Conservation (phyloP, 2,797 vertebrate genomes). For the Gymnothorax reevesii region DNA sequence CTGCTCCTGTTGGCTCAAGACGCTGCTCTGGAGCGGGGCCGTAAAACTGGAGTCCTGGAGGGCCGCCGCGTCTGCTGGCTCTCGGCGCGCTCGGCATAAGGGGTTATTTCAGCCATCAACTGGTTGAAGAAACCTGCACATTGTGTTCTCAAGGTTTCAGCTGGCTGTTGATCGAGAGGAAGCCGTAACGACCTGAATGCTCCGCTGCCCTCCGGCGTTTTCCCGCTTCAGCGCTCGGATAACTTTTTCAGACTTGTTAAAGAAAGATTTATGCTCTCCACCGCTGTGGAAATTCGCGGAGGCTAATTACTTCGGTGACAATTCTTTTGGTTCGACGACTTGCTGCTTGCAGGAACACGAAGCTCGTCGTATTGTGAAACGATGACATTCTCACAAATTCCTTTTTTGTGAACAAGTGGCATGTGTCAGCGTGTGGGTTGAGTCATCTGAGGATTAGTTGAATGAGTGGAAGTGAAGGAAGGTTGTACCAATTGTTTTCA, state of each 20-base stretch:
- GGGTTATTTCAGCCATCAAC: too few relatives aligned
- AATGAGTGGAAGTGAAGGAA: constrained; percentile 12
- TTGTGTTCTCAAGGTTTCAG: too few relatives aligned
- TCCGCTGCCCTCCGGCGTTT: too few relatives aligned
- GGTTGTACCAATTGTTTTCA: constrained; percentile 7
- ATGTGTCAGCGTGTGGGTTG: background rate
- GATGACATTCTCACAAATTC: background rate
- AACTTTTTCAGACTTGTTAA: background rate
- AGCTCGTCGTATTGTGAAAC: background rate
- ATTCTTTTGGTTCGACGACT: background rate
- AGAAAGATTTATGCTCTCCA: background rate
- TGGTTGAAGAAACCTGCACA: too few relatives aligned
- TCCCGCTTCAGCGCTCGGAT: background rate
- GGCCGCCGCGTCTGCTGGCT: too few relatives aligned
- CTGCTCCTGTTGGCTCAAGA: background rate
- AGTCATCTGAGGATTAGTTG: background rate
- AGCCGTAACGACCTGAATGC: too few relatives aligned
- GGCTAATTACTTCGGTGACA: constrained; percentile 3
- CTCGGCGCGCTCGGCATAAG: too few relatives aligned
- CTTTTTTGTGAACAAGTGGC: background rate
- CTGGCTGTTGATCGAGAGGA: too few relatives aligned
- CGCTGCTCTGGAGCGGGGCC: too few relatives aligned
- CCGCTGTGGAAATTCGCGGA: background rate
- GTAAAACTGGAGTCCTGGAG: too few relatives aligned
- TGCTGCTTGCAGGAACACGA: background rate